A percentile compares a stretch with the other conserved stretches of the same genome.
These are phyloP conservation scores for Cosmorhoe ocellata DNA, from an alignment of 2,888 invertebrate species.

Conservation along the genomic window DNA sequence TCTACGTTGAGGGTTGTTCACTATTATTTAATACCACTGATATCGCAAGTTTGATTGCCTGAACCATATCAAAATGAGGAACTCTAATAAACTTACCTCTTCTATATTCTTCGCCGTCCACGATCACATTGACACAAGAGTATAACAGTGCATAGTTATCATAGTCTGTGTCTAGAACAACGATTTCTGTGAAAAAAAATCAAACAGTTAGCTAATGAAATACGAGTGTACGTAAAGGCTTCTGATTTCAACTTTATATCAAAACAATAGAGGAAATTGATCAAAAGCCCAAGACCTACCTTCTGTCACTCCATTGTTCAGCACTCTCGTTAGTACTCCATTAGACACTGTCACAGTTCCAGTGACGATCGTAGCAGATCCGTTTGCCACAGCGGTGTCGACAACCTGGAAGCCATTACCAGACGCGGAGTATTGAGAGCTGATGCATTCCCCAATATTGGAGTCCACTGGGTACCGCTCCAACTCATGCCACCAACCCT, in stretches of 20 bases:
- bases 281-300: too few species aligned
- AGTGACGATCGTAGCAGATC: conserved; percentile 39
- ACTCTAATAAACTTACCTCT: conserved; percentile 44
- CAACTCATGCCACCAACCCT: conserved; percentile 72
- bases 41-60: too few species aligned
- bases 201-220: neutral
- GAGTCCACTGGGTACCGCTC: conserved; percentile 56
- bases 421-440: conserved; percentile 46
- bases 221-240: too few species aligned
- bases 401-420: conserved; percentile 46
- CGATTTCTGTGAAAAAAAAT: conserved; percentile 52
- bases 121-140: conserved; percentile 55
- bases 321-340: conserved; percentile 51
- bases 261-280: too few species aligned
- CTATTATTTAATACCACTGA: too few species aligned
- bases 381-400: conserved; percentile 51
- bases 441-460: conserved; percentile 54
- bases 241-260: too few species aligned
- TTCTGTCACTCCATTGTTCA: conserved; percentile 36
- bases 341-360: conserved; percentile 47
- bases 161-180: conserved; percentile 68
- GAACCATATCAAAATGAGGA: too few species aligned
- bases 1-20: too few species aligned
- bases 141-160: conserved; percentile 62
- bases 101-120: conserved; percentile 46